Base-by-base conservation (phyloP, 2,113 vertebrate genomes). In the Oncorhynchus masou region DNA sequence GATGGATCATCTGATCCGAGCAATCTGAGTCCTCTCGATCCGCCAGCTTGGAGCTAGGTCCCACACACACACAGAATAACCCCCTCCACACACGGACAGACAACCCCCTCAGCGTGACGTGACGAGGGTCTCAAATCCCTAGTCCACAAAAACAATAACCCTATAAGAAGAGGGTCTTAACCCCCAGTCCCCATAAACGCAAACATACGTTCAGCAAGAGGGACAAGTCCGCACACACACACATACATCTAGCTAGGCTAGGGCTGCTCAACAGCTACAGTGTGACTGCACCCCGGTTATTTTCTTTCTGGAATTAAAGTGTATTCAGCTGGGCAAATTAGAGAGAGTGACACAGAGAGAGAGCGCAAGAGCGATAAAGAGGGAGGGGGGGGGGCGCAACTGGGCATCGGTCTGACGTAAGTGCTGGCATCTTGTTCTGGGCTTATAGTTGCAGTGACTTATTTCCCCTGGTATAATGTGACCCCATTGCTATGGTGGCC, bases 1-100 rank as follows among this genome's bases (percentile, higher is more conserved):
- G 87, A 73, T 93, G 92, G 91, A 93, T 91, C 92, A 92, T 69
- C 85, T 91, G 92, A 91, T 92, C 91, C 92, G 85, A 86, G 88
- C 91, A 94, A 69, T 78, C 85, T 54, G 70, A 76, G 65, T 85
- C 83, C 49, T 83, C 85, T 70, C 77, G 86, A 16, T 85, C 84
- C 88, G 92, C 92, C 92, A 93, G 88, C 79, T 89, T 93, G 91
- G 81, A 78, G 66, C 54, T 64, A n/a, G 19, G 59, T 81, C 68
- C 6, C 51, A 62, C 48, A 20, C 65, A 68, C 39, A 20, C 16
- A 68, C 64, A 77, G 25, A 68, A 54, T 75, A 73, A 77, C 80
- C 34, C 29, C 4, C 45, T 71, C 8, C 69, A 15, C 31, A 64
- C 31, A 48, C 12, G 24, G 12, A 48, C 12, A 64, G 12, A 83